Evolutionary conservation across 2,888 invertebrate genomes (phyloP), one percentile per base, ranked within the genome.

Genomic region (Phalera bucephala): DNA sequence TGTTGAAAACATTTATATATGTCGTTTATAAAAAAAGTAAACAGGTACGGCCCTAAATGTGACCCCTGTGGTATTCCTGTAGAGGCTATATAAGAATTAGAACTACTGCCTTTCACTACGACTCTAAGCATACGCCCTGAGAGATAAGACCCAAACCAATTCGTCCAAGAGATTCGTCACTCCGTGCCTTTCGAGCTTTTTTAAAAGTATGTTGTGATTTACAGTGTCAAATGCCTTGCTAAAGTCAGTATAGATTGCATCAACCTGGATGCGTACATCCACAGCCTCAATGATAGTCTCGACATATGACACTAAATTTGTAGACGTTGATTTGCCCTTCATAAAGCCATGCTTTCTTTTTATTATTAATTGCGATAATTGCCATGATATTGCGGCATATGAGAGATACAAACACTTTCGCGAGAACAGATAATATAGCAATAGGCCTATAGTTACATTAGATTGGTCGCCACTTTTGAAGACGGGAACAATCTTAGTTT

Each of bases 221-320:
- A 20, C 20, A 5, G 7, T 7, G 7, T 20, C 20, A 20, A 20
- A 20, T 5, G 20, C 20, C 20, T 20, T 20, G 7, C 20, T 20
- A 8, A 20, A 20, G 20, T 20, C 20, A 2, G 20, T 20, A 8
- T 20, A 20, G 20, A 20, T 20, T 8, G 19, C 19, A 19, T 19
- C 8, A 19, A 7, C 8, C 8, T 19, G 8, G 19, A 20, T 20
- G n/a, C 20, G 2, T 20, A 20, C n/a, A n/a, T n/a, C n/a, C n/a
- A n/a, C n/a, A 4, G 20, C 36, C 36, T 53, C 49, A 66, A 64
- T 51, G 43, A 36, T 48, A 46, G 32, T 52, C 45, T 43, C n/a
- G n/a, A n/a, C n/a, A n/a, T n/a, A n/a, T n/a, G n/a, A n/a, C n/a
- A n/a, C n/a, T n/a, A n/a, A n/a, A n/a, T n/a, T n/a, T n/a, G n/a